phyloP scores from a whole-genome alignment of 92 coral and sea anemone genomes.

The Plumapathes pennacea region DNA sequence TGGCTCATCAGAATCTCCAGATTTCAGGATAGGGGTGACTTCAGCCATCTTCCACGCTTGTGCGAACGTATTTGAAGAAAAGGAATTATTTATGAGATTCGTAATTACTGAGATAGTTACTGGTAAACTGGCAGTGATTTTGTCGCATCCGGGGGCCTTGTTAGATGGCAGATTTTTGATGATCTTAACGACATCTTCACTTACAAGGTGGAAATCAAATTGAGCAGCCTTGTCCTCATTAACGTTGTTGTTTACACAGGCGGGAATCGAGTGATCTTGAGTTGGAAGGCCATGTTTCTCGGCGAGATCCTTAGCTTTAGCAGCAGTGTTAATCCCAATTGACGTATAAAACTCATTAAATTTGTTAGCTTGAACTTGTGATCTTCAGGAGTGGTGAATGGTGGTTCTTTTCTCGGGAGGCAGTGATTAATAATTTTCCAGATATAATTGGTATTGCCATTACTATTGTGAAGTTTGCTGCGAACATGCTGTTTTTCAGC shows the following conservation, averaged over 20 bases:
- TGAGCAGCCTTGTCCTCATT: background rate
- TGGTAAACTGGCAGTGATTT: conserved; percentile 19
- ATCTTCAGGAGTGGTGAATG: conserved; percentile 1
- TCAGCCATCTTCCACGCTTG: conserved; percentile 44
- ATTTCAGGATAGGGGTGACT: conserved; percentile 24
- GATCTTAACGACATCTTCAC: conserved; percentile 14
- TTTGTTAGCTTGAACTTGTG: conserved; percentile 5
- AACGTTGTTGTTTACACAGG: background rate
- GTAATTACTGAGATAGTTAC: conserved; percentile 15
- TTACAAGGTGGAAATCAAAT: background rate
- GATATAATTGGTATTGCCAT: conserved; percentile 5
- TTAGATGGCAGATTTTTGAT: conserved; percentile 20
- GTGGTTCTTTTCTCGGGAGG: conserved; percentile 5
- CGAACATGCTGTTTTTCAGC: conserved; percentile 13
- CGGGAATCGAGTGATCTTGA: background rate
- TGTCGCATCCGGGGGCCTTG: conserved; percentile 43
- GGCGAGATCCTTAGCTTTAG: conserved; percentile 1
- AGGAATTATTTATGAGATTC: conserved; percentile 17
- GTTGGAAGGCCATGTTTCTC: background rate
- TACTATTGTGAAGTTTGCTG: conserved; percentile 4
- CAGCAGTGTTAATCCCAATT: conserved; percentile 9
- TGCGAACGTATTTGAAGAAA: conserved; percentile 25
- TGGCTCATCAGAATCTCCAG: conserved; percentile 9
- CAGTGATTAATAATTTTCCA: conserved; percentile 14
- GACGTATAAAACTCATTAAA: conserved; percentile 9